Conservation (phyloP, 2,888 invertebrate species). For the Ophion ventricosus region DNA sequence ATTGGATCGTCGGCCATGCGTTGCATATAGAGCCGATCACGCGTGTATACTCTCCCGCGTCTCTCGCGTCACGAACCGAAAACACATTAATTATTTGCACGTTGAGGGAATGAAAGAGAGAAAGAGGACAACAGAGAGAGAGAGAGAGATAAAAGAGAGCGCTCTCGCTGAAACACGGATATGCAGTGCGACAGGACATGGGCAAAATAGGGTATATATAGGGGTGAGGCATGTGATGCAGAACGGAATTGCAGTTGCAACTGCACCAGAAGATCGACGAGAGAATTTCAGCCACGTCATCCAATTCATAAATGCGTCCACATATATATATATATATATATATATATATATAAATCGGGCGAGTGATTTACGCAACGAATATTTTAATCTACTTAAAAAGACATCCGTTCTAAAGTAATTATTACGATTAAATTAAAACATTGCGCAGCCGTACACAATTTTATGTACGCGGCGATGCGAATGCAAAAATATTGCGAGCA, state of each 20-base stretch:
- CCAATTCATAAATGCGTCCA: slow-evolving; percentile 1
- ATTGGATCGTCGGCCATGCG: slow-evolving; percentile 68
- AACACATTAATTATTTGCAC: slow-evolving; percentile 81
- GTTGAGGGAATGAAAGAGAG: slow-evolving; percentile 40
- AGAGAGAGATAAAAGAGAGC: slow-evolving; percentile 17
- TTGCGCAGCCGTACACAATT: slow-evolving; percentile 65
- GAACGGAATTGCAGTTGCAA: slow-evolving; percentile 31
- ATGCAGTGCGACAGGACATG: slow-evolving; percentile 21
- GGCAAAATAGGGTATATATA: not conserved
- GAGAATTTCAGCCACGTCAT: slow-evolving; percentile 21
- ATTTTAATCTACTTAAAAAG: slow-evolving; percentile 83
- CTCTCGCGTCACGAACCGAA: slow-evolving; percentile 63
- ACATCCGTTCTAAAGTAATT: slow-evolving; percentile 82
- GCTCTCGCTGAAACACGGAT: slow-evolving; percentile 15
- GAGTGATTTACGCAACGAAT: slow-evolving; percentile 73
- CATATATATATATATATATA: slow-evolving; percentile 18
- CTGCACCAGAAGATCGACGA: slow-evolving; percentile 25
- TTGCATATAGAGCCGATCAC: slow-evolving; percentile 32
- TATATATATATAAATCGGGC: slow-evolving; percentile 56
- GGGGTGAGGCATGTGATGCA: not conserved
- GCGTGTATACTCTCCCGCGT: slow-evolving; percentile 35
- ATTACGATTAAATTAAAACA: slow-evolving; percentile 82
- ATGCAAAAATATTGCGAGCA: slow-evolving; percentile 18
- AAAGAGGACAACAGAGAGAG: not conserved
- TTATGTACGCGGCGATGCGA: not conserved